These are phyloP conservation scores for Notospermus geniculatus DNA, from an alignment of 1,140 invertebrate genomes.

Conservation along the genomic window DNA sequence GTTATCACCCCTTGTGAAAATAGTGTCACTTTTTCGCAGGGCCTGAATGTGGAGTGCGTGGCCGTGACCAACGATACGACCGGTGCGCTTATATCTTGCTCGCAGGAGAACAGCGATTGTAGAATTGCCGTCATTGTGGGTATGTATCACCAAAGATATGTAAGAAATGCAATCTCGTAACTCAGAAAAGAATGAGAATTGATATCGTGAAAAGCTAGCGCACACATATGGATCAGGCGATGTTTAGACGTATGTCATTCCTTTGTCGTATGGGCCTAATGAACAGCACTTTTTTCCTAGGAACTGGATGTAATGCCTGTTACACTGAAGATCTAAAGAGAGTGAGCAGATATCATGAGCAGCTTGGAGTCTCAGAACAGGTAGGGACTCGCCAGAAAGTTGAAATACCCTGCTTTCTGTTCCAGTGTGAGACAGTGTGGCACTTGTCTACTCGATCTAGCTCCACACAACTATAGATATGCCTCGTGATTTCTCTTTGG, in stretches of 20 bases:
- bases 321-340: conserved; percentile 87
- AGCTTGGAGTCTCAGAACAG: conserved; percentile 67
- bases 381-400: conserved; percentile 61
- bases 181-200: no score
- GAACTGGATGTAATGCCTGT: conserved; percentile 95
- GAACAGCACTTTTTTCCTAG: conserved; percentile 52
- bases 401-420: no score
- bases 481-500: no score
- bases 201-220: no score
- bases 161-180: no score
- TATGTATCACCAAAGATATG: conserved; percentile 41
- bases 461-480: no score
- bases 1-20: no score
- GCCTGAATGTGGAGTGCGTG: conserved; percentile 84
- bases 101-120: conserved; percentile 85
- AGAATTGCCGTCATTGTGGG: conserved; percentile 88
- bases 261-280: no score
- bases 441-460: no score
- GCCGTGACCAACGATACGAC: conserved; percentile 97
- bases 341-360: conserved; percentile 53
- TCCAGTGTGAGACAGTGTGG: no score
- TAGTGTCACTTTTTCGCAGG: conserved; percentile 60
- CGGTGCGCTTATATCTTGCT: conserved; percentile 96
- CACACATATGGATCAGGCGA: no score
- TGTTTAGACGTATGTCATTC: no score